Conservation (phyloP, 2,797 vertebrate species). For the Hoplostethus mediterraneus region DNA sequence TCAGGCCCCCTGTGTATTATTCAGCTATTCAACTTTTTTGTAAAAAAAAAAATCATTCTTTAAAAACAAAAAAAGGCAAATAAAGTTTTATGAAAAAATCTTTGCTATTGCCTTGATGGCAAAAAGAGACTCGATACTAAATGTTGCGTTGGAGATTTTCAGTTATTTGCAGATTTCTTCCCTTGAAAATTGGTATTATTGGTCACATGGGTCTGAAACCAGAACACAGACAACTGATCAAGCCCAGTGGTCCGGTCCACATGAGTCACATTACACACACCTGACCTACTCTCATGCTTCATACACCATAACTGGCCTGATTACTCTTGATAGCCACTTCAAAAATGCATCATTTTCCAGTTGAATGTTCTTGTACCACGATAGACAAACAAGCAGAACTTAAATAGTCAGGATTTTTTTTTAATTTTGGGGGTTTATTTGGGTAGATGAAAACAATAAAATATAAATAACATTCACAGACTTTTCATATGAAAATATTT, state of each 20-base stretch:
- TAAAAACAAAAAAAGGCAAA: slow-evolving; percentile 62
- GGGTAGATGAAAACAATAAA: slow-evolving; percentile 76
- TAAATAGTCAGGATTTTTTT: no score
- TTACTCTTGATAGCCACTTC: slow-evolving; percentile 7
- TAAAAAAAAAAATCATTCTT: slow-evolving; percentile 78
- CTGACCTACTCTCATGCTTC: slow-evolving; percentile 48
- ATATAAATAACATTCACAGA: slow-evolving; percentile 85
- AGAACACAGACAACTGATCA: slow-evolving; percentile 29
- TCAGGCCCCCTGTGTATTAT: slow-evolving; percentile 72
- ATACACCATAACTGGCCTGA: slow-evolving; percentile 4
- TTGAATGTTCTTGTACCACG: slow-evolving; percentile 3
- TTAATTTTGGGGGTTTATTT: slow-evolving; percentile 70
- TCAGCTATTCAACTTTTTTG: slow-evolving; percentile 78
- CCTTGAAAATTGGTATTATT: slow-evolving; percentile 25
- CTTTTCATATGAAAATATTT: slow-evolving; percentile 80
- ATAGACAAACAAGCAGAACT: slow-evolving; percentile 12
- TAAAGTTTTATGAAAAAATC: slow-evolving; percentile 76
- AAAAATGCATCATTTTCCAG: slow-evolving; percentile 15
- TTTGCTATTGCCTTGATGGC: slow-evolving; percentile 27
- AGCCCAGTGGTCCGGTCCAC: slow-evolving; percentile 21
- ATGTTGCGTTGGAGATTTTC: slow-evolving; percentile 27
- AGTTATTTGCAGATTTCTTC: slow-evolving; percentile 8
- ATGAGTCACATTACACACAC: slow-evolving; percentile 55
- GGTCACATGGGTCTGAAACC: slow-evolving; percentile 10
- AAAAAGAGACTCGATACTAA: slow-evolving; percentile 1